Percentiles rank a stretch among this genome's conserved stretches.
Conservation (phyloP, 30 jellyfish, hydroid and myxozoan genomes). For the Rhopilema esculentum region DNA sequence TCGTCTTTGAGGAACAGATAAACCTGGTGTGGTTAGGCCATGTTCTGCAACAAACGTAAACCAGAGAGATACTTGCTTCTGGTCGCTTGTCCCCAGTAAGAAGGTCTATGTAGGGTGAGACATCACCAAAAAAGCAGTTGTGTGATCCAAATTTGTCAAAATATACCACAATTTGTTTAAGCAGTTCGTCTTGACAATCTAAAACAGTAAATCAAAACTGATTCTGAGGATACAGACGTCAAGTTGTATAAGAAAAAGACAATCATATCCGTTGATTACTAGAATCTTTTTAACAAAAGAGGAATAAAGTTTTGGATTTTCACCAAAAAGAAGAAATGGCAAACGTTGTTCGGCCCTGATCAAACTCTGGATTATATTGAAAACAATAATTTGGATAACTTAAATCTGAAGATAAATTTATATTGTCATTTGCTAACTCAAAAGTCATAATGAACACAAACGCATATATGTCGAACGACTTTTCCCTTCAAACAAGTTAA, state of each 20-base stretch:
- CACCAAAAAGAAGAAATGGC: neutral
- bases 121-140: conserved; percentile 88
- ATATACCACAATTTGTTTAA: conserved; percentile 47
- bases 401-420: neutral
- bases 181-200: conserved; percentile 56
- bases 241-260: no score
- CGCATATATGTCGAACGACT: no score
- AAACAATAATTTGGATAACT: neutral
- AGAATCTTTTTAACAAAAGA: no score
- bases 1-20: no score
- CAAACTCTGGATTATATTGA: neutral
- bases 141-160: conserved; percentile 84
- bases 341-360: neutral
- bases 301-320: neutral
- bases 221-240: no score
- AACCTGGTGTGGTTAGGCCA: no score
- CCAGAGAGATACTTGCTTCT: conserved; percentile 36
- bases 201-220: neutral
- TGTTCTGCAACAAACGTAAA: neutral
- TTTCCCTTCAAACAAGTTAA: no score
- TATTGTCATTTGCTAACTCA: neutral
- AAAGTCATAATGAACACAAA: no score
- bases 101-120: conserved; percentile 58
- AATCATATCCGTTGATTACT: no score
- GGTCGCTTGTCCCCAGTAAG: conserved; percentile 51